These are phyloP conservation scores for Caenorhabditis latens DNA, from an alignment of 1,140 invertebrate genomes.

Conservation along the genomic window DNA sequence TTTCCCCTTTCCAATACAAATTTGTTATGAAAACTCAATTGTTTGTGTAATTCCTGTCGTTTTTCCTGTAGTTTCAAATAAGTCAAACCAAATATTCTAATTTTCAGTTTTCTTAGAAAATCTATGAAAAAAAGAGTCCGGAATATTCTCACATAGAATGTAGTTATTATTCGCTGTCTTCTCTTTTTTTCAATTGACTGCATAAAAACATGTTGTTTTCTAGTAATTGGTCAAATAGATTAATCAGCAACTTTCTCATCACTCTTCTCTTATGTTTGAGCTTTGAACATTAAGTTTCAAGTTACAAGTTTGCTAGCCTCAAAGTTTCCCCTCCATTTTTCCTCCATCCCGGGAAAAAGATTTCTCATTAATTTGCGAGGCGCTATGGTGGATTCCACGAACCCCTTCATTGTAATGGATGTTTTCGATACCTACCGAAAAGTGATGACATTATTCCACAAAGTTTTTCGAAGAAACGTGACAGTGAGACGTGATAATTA, in stretches of 20 bases:
- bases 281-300: conserved; percentile 50
- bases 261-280: not conserved
- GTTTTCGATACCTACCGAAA: not conserved
- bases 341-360: not conserved
- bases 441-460: not conserved
- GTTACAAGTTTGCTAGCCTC: conserved; percentile 39
- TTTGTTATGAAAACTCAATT: no score
- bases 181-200: conserved; percentile 5
- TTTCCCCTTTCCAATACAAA: no score
- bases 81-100: no score
- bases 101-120: no score
- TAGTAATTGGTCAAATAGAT: conserved; percentile 20
- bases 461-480: not conserved
- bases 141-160: not conserved
- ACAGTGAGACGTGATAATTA: conserved; percentile 29
- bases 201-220: not conserved
- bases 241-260: conserved; percentile 24
- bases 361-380: conserved; percentile 26
- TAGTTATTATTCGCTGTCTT: not conserved
- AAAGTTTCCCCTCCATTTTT: not conserved
- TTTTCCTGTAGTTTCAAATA: no score
- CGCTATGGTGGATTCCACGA: not conserved
- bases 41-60: no score
- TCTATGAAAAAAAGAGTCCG: not conserved
- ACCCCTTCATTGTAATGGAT: not conserved